phyloP scores from a whole-genome alignment of 2,797 vertebrate species.

The Eospalax fontanierii region DNA sequence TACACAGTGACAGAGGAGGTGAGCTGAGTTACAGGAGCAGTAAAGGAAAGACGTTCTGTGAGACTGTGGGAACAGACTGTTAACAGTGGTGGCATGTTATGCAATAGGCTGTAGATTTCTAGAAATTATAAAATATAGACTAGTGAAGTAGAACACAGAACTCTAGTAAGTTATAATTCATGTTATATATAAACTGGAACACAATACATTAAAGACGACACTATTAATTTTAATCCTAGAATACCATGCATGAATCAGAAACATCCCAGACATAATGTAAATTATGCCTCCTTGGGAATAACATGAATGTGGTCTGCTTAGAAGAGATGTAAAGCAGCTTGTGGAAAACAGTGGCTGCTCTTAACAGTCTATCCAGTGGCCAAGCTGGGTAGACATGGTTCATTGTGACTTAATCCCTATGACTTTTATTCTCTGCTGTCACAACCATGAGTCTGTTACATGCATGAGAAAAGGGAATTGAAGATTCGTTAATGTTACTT shows the following conservation, averaged over 20 bases:
- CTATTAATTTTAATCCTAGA: not conserved
- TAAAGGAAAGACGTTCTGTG: not conserved
- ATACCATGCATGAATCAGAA: not conserved
- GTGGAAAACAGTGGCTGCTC: not conserved
- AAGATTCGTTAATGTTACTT: not conserved
- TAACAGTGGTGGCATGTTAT: not conserved
- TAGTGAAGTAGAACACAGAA: rapidly evolving
- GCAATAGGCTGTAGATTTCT: not conserved
- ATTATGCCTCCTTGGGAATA: not conserved
- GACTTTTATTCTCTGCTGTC: not conserved
- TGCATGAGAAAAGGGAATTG: not conserved
- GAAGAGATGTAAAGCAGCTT: not conserved
- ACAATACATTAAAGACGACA: not conserved
- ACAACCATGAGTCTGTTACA: not conserved
- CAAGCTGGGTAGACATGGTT: not conserved
- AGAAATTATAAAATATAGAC: not conserved
- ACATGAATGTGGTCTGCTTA: not conserved
- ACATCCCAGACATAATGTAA: not conserved
- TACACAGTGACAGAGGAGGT: not conserved
- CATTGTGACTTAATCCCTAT: not conserved
- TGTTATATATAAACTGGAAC: not conserved
- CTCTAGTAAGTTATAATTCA: not conserved
- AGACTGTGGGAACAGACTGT: not conserved
- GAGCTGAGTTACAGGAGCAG: not conserved
- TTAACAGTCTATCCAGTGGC: no score